phyloP scores from a whole-genome alignment of 1,140 invertebrate genomes.

The Hycleus phaleratus region DNA sequence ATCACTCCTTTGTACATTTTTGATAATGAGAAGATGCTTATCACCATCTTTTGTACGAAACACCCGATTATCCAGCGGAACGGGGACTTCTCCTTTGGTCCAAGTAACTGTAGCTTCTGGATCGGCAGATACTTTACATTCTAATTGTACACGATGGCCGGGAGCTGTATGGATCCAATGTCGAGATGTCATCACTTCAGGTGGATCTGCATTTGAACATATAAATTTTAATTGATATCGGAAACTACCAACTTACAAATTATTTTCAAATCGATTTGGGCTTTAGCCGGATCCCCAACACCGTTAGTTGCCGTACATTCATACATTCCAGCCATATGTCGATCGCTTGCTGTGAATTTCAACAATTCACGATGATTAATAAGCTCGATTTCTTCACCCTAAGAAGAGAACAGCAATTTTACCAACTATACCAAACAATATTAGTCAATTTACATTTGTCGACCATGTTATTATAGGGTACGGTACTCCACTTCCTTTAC shows the following conservation, averaged over 20 bases:
- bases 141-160: constrained; percentile 56
- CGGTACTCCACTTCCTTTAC: constrained; percentile 58
- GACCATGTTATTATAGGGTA: constrained; percentile 60
- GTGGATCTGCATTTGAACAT: constrained; percentile 51
- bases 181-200: constrained; percentile 53
- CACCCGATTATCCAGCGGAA: constrained; percentile 51
- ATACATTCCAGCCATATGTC: constrained; percentile 58
- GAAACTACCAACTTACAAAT: constrained; percentile 42
- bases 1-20: constrained; percentile 58
- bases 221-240: background rate
- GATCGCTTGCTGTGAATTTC: constrained; percentile 57
- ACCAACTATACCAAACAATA: background rate
- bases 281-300: constrained; percentile 60
- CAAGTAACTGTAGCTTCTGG: constrained; percentile 57
- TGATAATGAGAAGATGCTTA: constrained; percentile 58
- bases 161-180: constrained; percentile 64
- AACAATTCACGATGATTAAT: constrained; percentile 54
- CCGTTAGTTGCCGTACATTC: constrained; percentile 65
- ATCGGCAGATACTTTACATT: constrained; percentile 59
- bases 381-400: constrained; percentile 56
- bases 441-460: constrained; percentile 48
- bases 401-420: constrained; percentile 18
- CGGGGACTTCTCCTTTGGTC: constrained; percentile 49
- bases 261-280: constrained; percentile 50
- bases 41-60: constrained; percentile 49